Percentiles rank a stretch among this genome's conserved stretches.
phyloP scores from a whole-genome alignment of 2,888 invertebrate genomes.

The Heliconius ismenius region DNA sequence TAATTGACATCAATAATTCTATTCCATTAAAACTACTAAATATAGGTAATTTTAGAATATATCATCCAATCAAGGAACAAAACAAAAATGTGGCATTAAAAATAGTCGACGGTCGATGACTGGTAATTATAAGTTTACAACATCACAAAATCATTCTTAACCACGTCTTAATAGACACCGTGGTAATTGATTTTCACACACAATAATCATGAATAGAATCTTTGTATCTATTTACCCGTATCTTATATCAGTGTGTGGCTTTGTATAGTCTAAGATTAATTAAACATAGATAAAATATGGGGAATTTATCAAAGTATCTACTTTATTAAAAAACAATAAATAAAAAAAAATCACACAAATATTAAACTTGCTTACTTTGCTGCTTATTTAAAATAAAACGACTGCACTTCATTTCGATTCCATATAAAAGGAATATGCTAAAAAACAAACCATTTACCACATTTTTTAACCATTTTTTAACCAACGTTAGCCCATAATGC shows the following conservation, averaged over 20 bases:
- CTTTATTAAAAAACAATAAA: no score
- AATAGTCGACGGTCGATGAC: constrained; percentile 47
- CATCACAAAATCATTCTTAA: constrained; percentile 41
- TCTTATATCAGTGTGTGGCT: neutral
- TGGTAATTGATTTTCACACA: constrained; percentile 49
- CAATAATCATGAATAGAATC: constrained; percentile 42
- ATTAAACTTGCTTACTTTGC: no score
- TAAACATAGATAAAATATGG: neutral
- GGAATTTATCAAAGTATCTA: no score
- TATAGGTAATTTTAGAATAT: constrained; percentile 27
- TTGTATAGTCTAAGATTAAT: neutral
- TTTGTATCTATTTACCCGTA: constrained; percentile 30
- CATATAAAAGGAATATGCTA: no score
- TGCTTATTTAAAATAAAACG: no score
- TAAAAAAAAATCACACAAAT: no score
- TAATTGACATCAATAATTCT: neutral
- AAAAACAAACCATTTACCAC: no score
- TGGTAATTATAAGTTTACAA: constrained; percentile 48
- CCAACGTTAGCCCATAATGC: no score
- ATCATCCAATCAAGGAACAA: constrained; percentile 41
- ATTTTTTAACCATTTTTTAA: no score
- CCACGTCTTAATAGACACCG: constrained; percentile 50
- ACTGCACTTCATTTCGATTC: no score
- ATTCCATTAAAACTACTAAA: neutral
- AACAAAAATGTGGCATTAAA: constrained; percentile 39